Base-by-base conservation (phyloP, 2,888 invertebrate genomes). In the Oligia latruncula region DNA sequence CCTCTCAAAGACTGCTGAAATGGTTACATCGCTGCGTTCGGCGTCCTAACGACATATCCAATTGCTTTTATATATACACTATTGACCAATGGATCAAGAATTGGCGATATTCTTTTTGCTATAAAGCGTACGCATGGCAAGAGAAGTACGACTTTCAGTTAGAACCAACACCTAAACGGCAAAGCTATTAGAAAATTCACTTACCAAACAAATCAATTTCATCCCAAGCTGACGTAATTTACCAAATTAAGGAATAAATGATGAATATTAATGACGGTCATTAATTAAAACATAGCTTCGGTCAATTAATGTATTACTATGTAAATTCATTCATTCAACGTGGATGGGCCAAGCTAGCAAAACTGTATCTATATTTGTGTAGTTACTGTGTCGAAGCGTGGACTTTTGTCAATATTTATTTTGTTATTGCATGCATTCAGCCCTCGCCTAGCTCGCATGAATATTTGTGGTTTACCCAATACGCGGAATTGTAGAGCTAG, bases 221-320 rank as follows among this genome's bases (percentile, higher is more conserved):
- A 76, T 74, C 74, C 74, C 35, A 55, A 52, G 43, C 58, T 73
- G 62, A 64, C 70, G 71, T 66, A 75, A 68, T 74, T 75, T 65
- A 75, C 65, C 23, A 78, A 82, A 87, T 75, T 71, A 71, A 81
- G 77, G 40, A 72, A 79, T 79, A 75, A 78, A 73, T 79, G 40
- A 78, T 82, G 78, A 86, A 82, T 86, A 84, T 82, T 78, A 70
- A 86, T 84, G 74, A 55, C 13, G 1, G 29, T 29, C 64, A 73
- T 84, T 78, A 81, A 88, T 88, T 85, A 85, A 80, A 86, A 70
- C 71, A 77, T 71, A 83, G 74, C 62, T 75, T 65, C 70, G 68
- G 79, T 74, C 73, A 84, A 88, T 80, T 85, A 85, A 85, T 80
- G 74, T 85, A 80, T 73, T 49, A 77, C 71, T 81, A 82, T 88